Evolutionary conservation across 2,888 invertebrate species (phyloP).

Genomic region (Drosophila neotestacea): DNA sequence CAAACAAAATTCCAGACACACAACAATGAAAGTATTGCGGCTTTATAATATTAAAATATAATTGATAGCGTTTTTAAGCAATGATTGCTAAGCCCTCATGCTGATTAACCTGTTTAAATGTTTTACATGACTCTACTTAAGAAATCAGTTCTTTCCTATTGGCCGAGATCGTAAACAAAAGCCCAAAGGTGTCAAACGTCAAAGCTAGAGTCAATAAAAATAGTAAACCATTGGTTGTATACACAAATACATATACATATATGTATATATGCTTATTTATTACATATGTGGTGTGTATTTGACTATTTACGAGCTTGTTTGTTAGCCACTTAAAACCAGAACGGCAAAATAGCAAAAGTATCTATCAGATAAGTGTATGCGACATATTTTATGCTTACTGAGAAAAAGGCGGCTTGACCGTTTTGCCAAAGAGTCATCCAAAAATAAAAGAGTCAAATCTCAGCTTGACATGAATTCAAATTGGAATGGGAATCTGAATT

Average conservation of each 20-base stretch:
- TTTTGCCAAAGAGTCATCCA: conserved; percentile 29
- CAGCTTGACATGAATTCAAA: conserved; percentile 41
- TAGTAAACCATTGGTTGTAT: conserved; percentile 51
- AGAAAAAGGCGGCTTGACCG: conserved; percentile 30
- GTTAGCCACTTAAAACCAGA: conserved; percentile 76
- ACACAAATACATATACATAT: conserved; percentile 28
- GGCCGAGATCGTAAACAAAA: conserved; percentile 69
- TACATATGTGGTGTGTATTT: conserved; percentile 19
- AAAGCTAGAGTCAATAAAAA: conserved; percentile 79
- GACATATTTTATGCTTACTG: conserved; percentile 55
- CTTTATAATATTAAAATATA: background rate
- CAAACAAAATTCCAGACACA: too few relatives aligned
- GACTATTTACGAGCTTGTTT: conserved; percentile 74
- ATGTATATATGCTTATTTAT: too few relatives aligned
- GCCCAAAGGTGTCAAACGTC: conserved; percentile 76
- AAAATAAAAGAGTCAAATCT: conserved; percentile 15
- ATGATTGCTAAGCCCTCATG: conserved; percentile 22
- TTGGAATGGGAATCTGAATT: conserved; percentile 5
- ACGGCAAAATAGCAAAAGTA: conserved; percentile 65
- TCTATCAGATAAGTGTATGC: conserved; percentile 45
- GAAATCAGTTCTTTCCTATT: conserved; percentile 33
- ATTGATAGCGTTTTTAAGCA: background rate
- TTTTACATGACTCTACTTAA: conserved; percentile 23
- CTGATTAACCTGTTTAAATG: conserved; percentile 34
- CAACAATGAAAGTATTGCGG: too few relatives aligned